Evolutionary conservation across 2,797 vertebrate genomes (phyloP), one percentile per base, ranked within the genome.

Genomic region (Graptemys geographica): DNA sequence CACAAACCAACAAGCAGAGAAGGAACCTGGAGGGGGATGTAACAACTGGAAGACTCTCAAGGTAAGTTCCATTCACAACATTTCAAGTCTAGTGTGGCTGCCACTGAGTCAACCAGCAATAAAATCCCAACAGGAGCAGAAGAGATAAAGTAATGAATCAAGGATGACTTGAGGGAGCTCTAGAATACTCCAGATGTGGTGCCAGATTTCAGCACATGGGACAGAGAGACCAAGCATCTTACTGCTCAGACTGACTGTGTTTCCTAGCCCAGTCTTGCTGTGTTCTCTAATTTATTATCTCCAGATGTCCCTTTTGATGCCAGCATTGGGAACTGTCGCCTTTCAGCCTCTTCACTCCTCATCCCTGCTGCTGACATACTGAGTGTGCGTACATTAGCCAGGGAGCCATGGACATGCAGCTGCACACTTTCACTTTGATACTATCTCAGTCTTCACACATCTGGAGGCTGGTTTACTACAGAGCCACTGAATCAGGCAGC

Each of bases 251-350:
- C 28, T 59, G 3, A 9, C 6, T 2, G 25, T 3, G 23, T 5
- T 28, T 37, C 65, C 79, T 19, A 76, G 78, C 6, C 13, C 57
- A 18, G 37, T 27, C 47, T 57, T 6, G 1, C 16, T 3, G 2
- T 7, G 47, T 72, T 28, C 19, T 1, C 2, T 23, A 0, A 28
- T 41, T 55, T 55, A 55, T 55, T 52, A 18, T 78, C 52, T 74
- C 59, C 90, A 92, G 53, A 79, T 5, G 5, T 44, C 81, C 8
- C 4, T 57, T 51, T 9, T 52, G 53, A 11, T 4, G 19, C 8
- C 85, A 94, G 85, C 86, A 23, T 31, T 74, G 86, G 91, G 49
- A 49, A 62, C 31, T 11, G 44, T 11, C 27, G 83, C 7, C 28
- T 62, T 69, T 37, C 27, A 0, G 0, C 28, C 52, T 8, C 57